Percentiles rank a stretch among this genome's conserved stretches.
phyloP scores from a whole-genome alignment of 1,140 invertebrate genomes.

The Leptinotarsa texana region DNA sequence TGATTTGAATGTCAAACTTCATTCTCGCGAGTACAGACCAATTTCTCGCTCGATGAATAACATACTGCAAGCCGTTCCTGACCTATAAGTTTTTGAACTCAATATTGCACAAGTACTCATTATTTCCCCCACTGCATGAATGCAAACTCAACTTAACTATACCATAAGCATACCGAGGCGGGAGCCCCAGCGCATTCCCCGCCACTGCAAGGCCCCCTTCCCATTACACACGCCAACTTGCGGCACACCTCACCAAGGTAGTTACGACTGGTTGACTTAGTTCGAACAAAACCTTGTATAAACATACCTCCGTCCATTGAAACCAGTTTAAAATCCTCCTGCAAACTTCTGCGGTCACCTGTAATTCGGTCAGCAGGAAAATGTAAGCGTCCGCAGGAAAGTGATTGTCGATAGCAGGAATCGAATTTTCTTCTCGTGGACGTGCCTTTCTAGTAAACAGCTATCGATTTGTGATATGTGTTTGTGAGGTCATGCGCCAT shows the following conservation, averaged over 20 bases:
- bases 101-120: too few species aligned
- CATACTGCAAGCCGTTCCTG: too few species aligned
- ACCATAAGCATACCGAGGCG: too few species aligned
- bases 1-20: too few species aligned
- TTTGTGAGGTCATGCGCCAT: slow-evolving; percentile 20
- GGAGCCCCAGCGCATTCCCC: neutral
- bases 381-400: slow-evolving; percentile 15
- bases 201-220: slow-evolving; percentile 24
- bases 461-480: slow-evolving; percentile 27
- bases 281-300: slow-evolving; percentile 24
- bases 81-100: too few species aligned
- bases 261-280: slow-evolving; percentile 20
- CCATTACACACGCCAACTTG: slow-evolving; percentile 19
- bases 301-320: slow-evolving; percentile 20
- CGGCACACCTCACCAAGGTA: slow-evolving; percentile 31
- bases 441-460: slow-evolving; percentile 24
- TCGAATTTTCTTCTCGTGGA: slow-evolving; percentile 8
- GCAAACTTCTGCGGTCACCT: neutral
- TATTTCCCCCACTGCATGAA: too few species aligned
- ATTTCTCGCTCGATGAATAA: too few species aligned
- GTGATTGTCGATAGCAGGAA: slow-evolving; percentile 4
- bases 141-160: neutral
- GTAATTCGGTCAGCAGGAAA: slow-evolving; percentile 14
- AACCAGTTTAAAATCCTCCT: slow-evolving; percentile 5
- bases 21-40: too few species aligned